Evolutionary conservation across 2,888 invertebrate genomes (phyloP).

Genomic region (Melitaea athalia): DNA sequence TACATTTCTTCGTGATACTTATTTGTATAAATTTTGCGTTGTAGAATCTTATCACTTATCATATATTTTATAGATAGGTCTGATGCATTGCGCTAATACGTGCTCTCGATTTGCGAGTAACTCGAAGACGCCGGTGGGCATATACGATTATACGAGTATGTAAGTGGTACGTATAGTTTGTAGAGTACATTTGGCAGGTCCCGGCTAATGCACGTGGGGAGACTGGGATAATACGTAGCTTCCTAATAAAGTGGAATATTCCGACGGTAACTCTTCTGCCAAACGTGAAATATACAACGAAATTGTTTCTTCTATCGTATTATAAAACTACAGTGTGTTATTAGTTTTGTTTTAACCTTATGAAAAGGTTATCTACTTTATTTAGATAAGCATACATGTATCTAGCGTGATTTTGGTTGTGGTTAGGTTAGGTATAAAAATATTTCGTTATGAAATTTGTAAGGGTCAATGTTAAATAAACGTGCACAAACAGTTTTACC

Average conservation of each 20-base stretch:
- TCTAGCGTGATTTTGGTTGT: too few relatives aligned
- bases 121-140: background rate
- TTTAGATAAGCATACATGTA: too few relatives aligned
- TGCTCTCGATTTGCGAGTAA: slow-evolving; percentile 11
- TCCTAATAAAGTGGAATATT: slow-evolving; percentile 69
- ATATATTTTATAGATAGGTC: slow-evolving; percentile 5
- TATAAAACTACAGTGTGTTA: background rate
- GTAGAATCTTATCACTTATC: background rate
- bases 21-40: background rate
- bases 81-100: slow-evolving; percentile 22
- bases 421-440: background rate
- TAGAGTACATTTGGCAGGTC: slow-evolving; percentile 50
- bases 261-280: slow-evolving; percentile 35
- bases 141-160: background rate
- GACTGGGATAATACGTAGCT: slow-evolving; percentile 67
- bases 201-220: slow-evolving; percentile 61
- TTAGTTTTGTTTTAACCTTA: background rate
- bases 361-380: background rate
- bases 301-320: slow-evolving; percentile 32
- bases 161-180: slow-evolving; percentile 12
- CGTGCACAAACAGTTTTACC: too few relatives aligned
- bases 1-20: too few relatives aligned
- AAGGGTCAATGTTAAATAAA: too few relatives aligned
- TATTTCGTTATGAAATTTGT: background rate
- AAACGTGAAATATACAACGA: slow-evolving; percentile 29